Base-by-base conservation (phyloP, 2,888 invertebrate genomes). In the Gortyna flavago region DNA sequence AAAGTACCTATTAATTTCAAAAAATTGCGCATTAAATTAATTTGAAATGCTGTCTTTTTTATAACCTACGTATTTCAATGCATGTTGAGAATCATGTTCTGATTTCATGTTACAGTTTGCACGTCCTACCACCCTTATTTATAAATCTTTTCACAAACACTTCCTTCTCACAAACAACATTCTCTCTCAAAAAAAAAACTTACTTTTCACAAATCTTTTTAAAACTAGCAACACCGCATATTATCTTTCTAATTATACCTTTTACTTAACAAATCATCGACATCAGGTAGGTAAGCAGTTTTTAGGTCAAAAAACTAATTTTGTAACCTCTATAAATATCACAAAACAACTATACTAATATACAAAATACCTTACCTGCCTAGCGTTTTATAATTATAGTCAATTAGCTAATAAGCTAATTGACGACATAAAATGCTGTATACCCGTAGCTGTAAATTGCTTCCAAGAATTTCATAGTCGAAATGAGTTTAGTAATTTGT, bases 391-490 rank as follows among this genome's bases (percentile, higher is more conserved):
- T 41, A n/a, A n/a, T n/a, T n/a, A 0, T 41, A 9, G 41, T 41
- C 11, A 41, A 41, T 41, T 41, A 41, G 11, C 41, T 41, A 41
- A 41, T 83, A 78, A 81, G 72, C 68, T 79, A 81, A 81, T 78
- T 72, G 79, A 44, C 35, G 13, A 62, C 16, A 68, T 74, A 54
- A 73, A 68, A 74, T 44, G 51, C 18, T 38, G 35, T 61, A 32
- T 48, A 32, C 38, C 9, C 44, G 1, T 51, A 18, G 6, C 59
- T 35, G 38, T 68, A 69, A 83, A 78, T 72, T 83, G 29, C 79
- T 84, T 71, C 70, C 41, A 73, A 70, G 84, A 81, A 81, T 71
- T 78, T 59, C 25, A 41, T 29, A 62, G 72, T 57, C 61, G 21
- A 64, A 74, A 79, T 79, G 79, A 66, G 69, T 54, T 64, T 35